A percentile compares a stretch with the other conserved stretches of the same genome.
Conservation (phyloP, 2,888 invertebrate genomes). For the Mycalesis mineus region DNA sequence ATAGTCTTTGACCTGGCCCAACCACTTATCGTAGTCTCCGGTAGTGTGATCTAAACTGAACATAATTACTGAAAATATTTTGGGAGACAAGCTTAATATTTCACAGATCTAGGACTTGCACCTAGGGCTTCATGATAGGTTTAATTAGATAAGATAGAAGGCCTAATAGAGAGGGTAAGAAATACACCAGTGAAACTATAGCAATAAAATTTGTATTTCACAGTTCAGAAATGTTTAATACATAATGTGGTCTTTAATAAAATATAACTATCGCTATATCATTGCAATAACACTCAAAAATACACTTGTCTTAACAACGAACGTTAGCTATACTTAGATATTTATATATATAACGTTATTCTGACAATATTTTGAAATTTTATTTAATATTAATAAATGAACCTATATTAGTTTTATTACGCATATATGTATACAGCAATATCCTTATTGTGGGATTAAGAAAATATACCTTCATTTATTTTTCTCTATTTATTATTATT, state of each 20-base stretch:
- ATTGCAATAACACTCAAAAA: constrained; percentile 73
- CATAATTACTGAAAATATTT: too few relatives aligned
- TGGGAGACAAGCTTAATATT: too few relatives aligned
- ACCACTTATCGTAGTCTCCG: too few relatives aligned
- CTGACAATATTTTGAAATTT: constrained; percentile 25
- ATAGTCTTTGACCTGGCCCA: too few relatives aligned
- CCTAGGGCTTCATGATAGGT: too few relatives aligned
- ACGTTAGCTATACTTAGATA: constrained; percentile 21
- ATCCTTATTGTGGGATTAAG: constrained; percentile 9
- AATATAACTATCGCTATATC: constrained; percentile 70
- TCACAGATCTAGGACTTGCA: too few relatives aligned
- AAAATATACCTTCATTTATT: constrained; percentile 15
- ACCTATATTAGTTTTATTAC: constrained; percentile 10
- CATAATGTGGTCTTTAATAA: constrained; percentile 72
- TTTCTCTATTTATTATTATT: neutral
- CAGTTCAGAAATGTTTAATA: constrained; percentile 64
- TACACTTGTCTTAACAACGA: constrained; percentile 59
- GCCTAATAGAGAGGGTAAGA: neutral
- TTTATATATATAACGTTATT: constrained; percentile 24
- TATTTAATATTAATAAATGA: constrained; percentile 18
- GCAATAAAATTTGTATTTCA: constrained; percentile 77
- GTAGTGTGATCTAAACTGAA: too few relatives aligned
- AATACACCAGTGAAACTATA: constrained; percentile 59
- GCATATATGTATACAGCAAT: constrained; percentile 17
- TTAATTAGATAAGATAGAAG: too few relatives aligned